Percentiles rank a stretch among this genome's conserved stretches.
Evolutionary conservation across 2,113 vertebrate species (phyloP).

Genomic region (Tupaia tana): DNA sequence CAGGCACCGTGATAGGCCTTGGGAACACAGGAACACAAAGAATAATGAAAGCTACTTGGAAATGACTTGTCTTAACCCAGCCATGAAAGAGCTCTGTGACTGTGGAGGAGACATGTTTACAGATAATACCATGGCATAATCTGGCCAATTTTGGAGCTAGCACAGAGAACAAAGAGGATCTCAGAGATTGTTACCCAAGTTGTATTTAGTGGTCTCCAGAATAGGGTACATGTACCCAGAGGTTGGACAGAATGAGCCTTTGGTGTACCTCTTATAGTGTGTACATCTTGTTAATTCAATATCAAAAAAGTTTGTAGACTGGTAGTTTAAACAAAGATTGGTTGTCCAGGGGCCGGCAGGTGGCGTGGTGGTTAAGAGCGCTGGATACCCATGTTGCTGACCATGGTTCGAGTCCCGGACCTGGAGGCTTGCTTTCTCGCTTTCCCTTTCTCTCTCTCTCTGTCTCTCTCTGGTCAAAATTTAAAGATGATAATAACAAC

Average conservation of each 20-base stretch:
- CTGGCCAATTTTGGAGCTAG: background rate
- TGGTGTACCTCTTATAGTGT: background rate
- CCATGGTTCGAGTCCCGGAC: too few relatives aligned
- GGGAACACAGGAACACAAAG: background rate
- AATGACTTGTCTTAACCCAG: background rate
- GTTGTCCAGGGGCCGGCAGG: too few relatives aligned
- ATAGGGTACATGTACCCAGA: background rate
- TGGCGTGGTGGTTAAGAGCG: too few relatives aligned
- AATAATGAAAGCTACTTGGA: background rate
- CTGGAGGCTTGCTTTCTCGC: too few relatives aligned
- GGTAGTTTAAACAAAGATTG: constrained; percentile 36
- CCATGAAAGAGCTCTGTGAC: background rate
- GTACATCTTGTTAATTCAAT: background rate
- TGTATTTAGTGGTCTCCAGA: background rate
- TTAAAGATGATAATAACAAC: too few relatives aligned
- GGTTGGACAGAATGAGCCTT: background rate
- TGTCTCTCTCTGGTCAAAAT: too few relatives aligned
- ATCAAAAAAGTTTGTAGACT: background rate
- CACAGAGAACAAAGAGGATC: background rate
- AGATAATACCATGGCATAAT: background rate
- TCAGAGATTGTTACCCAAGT: background rate
- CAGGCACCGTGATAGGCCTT: background rate
- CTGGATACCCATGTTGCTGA: too few relatives aligned
- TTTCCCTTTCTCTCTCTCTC: too few relatives aligned
- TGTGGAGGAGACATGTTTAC: background rate